Evolutionary conservation across 2,113 vertebrate species (phyloP).

Genomic region (Paramisgurnus dabryanus): DNA sequence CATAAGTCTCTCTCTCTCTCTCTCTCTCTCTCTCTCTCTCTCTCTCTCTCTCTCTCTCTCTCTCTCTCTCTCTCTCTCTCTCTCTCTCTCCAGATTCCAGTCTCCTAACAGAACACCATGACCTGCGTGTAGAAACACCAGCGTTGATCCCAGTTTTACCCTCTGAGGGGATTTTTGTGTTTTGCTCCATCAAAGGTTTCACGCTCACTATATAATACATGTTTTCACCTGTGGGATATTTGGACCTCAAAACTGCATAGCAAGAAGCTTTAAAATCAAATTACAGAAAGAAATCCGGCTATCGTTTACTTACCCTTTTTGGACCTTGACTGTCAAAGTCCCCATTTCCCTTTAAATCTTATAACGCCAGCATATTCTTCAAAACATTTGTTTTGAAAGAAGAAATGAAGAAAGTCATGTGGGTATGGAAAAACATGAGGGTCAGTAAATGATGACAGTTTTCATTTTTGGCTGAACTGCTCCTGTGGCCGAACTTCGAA

Average conservation of each 20-base stretch:
- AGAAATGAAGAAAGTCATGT: too few species aligned
- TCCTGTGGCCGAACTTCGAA: too few species aligned
- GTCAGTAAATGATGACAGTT: too few species aligned
- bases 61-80: slow-evolving; percentile 5
- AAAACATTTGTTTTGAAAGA: too few species aligned
- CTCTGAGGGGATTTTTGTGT: slow-evolving; percentile 19
- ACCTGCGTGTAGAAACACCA: not conserved
- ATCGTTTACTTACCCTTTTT: not conserved
- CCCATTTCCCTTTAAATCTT: too few species aligned
- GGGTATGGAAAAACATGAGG: too few species aligned
- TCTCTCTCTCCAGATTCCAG: slow-evolving; percentile 21
- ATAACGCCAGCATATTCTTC: too few species aligned
- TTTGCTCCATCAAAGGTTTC: slow-evolving; percentile 29
- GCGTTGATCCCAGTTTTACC: slow-evolving; percentile 12
- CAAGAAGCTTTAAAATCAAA: not conserved
- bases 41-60: not conserved
- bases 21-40: slow-evolving; percentile 19
- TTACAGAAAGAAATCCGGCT: not conserved
- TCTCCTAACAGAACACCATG: slow-evolving; percentile 43
- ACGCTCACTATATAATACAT: slow-evolving; percentile 3
- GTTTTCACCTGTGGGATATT: slow-evolving; percentile 5
- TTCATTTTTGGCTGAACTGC: too few species aligned
- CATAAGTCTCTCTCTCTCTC: slow-evolving; percentile 54
- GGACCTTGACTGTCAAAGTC: too few species aligned
- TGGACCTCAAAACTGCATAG: not conserved